Evolutionary conservation across 2,888 invertebrate species (phyloP).

Genomic region (Dusona sp.): DNA sequence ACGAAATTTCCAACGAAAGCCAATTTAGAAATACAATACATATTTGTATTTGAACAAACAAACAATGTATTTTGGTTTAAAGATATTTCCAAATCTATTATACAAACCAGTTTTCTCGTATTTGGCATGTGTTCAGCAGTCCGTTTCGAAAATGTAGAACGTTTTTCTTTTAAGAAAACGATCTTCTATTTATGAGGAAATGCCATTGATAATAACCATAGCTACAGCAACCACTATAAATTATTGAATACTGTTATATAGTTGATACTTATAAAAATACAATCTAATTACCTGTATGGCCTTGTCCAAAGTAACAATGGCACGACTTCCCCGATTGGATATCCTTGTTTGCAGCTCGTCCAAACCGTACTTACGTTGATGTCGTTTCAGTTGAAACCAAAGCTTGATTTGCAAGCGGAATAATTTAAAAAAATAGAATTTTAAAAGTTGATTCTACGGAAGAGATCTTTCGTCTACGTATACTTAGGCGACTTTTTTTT

Average conservation of each 20-base stretch:
- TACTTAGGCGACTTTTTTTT: not conserved
- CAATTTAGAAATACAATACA: too few relatives aligned
- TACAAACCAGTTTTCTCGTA: too few relatives aligned
- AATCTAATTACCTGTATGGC: not conserved
- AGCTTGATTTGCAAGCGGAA: not conserved
- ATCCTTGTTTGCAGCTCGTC: not conserved
- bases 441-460: not conserved
- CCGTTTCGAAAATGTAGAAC: too few relatives aligned
- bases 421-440: not conserved
- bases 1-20: too few relatives aligned
- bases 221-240: not conserved
- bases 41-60: too few relatives aligned
- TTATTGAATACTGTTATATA: not conserved
- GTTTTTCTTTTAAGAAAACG: not conserved
- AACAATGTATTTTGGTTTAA: too few relatives aligned
- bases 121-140: too few relatives aligned
- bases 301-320: not conserved
- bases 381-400: not conserved
- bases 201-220: not conserved
- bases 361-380: not conserved
- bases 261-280: not conserved
- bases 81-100: too few relatives aligned
- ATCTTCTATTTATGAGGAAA: not conserved
- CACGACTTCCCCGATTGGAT: not conserved
- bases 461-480: not conserved